phyloP scores from a whole-genome alignment of 2,797 vertebrate genomes.

The Tinamus major region DNA sequence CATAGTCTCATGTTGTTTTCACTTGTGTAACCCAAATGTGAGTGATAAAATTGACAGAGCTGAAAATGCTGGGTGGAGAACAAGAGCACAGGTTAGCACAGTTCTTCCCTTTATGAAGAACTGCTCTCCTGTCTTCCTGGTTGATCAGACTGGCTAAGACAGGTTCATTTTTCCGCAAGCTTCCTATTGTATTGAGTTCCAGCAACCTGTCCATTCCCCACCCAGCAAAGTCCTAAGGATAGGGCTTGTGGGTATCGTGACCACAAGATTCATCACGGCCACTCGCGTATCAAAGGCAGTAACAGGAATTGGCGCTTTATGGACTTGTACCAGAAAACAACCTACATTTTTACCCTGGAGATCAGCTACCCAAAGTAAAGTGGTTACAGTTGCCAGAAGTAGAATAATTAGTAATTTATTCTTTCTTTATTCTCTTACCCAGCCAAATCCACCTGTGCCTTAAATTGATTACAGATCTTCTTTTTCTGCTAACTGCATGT shows the following conservation, averaged over 20 bases:
- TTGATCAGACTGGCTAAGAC: not conserved
- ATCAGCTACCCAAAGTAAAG: not conserved
- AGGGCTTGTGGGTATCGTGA: not conserved
- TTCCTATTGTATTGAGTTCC: not conserved
- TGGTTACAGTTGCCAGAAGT: not conserved
- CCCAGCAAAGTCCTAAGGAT: not conserved
- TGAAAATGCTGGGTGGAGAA: not conserved
- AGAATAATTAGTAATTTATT: not conserved
- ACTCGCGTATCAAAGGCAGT: accelerated
- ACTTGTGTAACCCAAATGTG: accelerated
- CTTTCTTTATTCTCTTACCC: not conserved
- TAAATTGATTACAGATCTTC: not conserved
- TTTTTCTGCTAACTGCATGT: not conserved
- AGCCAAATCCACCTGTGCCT: not conserved
- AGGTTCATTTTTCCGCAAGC: not conserved
- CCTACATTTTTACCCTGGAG: not conserved
- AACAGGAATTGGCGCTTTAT: not conserved
- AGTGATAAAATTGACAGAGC: not conserved
- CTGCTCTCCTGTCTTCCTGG: not conserved
- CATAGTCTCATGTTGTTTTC: not conserved
- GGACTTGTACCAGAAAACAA: not conserved
- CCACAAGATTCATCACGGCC: not conserved
- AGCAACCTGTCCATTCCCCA: not conserved
- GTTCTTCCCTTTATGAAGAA: not conserved
- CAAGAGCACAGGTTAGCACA: not conserved